Conservation (phyloP, 2,888 invertebrate genomes). For the Helleia helle region DNA sequence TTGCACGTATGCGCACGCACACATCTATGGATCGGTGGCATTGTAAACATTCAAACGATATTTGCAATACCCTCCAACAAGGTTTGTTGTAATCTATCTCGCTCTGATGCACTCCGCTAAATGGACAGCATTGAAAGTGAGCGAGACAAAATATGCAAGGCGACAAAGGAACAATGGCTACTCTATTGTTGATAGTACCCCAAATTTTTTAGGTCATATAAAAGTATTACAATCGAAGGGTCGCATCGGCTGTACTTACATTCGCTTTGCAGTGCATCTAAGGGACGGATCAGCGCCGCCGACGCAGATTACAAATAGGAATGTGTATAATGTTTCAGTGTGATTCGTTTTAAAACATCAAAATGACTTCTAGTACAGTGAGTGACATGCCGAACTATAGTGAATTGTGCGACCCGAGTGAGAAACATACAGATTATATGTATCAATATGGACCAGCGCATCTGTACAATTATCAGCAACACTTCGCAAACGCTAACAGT, state of each 20-base stretch:
- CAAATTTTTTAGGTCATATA: constrained; percentile 72
- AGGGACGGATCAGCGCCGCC: constrained; percentile 49
- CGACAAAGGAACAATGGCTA: constrained; percentile 64
- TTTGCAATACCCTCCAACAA: constrained; percentile 59
- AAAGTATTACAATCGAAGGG: constrained; percentile 71
- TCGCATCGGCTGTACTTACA: constrained; percentile 61
- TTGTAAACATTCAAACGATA: constrained; percentile 67
- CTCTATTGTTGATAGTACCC: constrained; percentile 71
- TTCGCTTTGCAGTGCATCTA: constrained; percentile 64
- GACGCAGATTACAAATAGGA: constrained; percentile 45
- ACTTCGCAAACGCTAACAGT: constrained; percentile 38
- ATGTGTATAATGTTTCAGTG: constrained; percentile 17
- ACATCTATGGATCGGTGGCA: constrained; percentile 35
- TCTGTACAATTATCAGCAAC: constrained; percentile 43
- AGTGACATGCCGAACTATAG: constrained; percentile 62
- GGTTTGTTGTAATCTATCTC: constrained; percentile 38
- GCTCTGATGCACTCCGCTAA: constrained; percentile 28
- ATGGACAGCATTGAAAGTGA: constrained; percentile 28
- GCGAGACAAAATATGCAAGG: constrained; percentile 50
- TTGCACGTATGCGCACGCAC: constrained; percentile 38
- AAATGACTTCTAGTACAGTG: constrained; percentile 34
- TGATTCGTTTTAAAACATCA: neutral
- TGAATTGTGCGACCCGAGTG: constrained; percentile 44
- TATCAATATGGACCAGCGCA: constrained; percentile 39
- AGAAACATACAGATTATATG: constrained; percentile 34